Base-by-base conservation (phyloP, 1,140 invertebrate species). In the Apis florea region DNA sequence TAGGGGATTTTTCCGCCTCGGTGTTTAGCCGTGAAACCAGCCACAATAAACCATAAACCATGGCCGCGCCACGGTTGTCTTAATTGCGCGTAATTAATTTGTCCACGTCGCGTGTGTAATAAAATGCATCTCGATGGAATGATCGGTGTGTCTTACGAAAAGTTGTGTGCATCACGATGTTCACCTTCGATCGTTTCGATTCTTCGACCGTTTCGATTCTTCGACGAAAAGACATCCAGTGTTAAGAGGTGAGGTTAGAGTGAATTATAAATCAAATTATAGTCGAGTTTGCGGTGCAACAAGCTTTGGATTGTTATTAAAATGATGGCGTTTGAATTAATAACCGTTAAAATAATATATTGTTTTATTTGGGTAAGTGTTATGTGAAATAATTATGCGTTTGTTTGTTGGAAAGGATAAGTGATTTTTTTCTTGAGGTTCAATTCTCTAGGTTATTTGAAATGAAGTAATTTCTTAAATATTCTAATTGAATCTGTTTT, bases 201-300 rank as follows among this genome's bases (percentile, higher is more conserved):
- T 40, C 31, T 6, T 40, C 4, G 31, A 5, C 5, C 2, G 2
- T 40, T 40, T 47, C 40, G 58, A 53, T 58, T 49, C 13, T n/a
- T 11, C n/a, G 47, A 59, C 59, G 69, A 59, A 78, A 84, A 74
- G 83, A 70, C 84, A 19, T 4, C 5, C 11, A 40, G 77, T 73
- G 88, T 88, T 89, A 69, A 87, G 83, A 89, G 85, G 85, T 88
- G 87, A 73, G 72, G 79, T 87, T 87, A 81, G 82, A 81, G 68
- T 84, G 74, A 47, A 26, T 76, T 64, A 71, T 54, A 77, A 74
- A 74, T 84, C 73, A 79, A 78, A 82, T 81, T 75, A 68, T 40
- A 40, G 0, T 64, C 73, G 71, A 24, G 56, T 76, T 61, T 78
- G 61, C 59, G 54, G 21, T 58, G 56, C 5, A 40, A 40, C 31